A percentile compares a stretch with the other conserved stretches of the same genome.
phyloP scores from a whole-genome alignment of 2,113 vertebrate genomes.

The Melierax canorus region DNA sequence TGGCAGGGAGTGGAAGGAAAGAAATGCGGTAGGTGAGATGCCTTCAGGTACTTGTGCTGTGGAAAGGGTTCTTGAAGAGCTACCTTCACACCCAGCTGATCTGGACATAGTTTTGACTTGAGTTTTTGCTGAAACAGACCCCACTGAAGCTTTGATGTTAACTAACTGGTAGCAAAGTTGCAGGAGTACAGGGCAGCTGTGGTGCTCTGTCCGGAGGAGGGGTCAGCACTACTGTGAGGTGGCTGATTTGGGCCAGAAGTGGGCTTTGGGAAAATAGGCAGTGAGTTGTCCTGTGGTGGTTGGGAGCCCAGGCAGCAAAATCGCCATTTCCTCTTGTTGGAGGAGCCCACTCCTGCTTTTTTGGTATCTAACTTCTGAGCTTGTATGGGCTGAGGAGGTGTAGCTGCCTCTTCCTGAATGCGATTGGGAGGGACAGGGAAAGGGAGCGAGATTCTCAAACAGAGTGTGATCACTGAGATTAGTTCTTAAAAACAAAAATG shows the following conservation, averaged over 20 bases:
- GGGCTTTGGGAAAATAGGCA: background rate
- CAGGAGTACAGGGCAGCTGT: background rate
- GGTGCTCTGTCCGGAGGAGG: background rate
- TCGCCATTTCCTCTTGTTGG: background rate
- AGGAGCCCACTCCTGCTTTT: background rate
- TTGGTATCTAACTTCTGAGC: background rate
- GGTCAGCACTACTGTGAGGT: background rate
- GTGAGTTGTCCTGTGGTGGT: background rate
- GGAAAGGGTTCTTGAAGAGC: background rate
- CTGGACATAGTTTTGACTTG: fast-evolving
- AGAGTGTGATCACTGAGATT: fast-evolving
- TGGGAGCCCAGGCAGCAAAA: background rate
- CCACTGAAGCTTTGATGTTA: background rate
- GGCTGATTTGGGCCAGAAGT: background rate
- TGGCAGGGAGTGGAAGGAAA: background rate
- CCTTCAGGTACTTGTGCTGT: background rate
- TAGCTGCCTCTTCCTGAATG: background rate
- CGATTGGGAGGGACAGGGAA: background rate
- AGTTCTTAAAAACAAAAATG: background rate
- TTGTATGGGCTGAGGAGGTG: background rate
- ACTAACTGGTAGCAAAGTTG: background rate
- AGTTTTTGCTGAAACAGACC: background rate
- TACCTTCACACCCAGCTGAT: background rate
- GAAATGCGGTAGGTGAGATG: background rate
- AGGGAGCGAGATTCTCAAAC: background rate